These are phyloP conservation scores for Orbicella faveolata DNA, from an alignment of 64 coral and sea anemone species.

Conservation along the genomic window DNA sequence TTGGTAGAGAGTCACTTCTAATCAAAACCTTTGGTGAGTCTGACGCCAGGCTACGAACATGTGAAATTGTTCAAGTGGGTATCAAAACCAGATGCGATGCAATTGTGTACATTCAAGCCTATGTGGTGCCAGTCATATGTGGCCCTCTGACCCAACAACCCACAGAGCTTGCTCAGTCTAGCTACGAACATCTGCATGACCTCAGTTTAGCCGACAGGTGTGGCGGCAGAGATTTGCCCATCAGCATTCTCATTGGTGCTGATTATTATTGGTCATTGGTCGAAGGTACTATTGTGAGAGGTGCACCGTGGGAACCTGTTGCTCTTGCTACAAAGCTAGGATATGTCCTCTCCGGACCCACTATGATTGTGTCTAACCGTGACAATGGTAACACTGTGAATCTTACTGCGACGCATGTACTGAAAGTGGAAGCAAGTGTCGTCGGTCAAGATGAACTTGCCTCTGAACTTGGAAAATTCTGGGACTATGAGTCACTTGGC, in stretches of 20 bases:
- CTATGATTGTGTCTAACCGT: not conserved
- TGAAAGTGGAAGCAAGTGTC: slow-evolving; percentile 19
- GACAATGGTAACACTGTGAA: slow-evolving; percentile 31
- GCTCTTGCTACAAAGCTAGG: slow-evolving; percentile 44
- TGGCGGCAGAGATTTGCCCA: not conserved
- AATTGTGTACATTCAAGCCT: slow-evolving; percentile 23
- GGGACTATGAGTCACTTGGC: slow-evolving; percentile 47
- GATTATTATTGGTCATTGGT: slow-evolving; percentile 59
- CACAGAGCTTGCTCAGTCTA: slow-evolving; percentile 15
- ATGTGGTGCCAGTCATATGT: slow-evolving; percentile 59
- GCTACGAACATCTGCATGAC: slow-evolving; percentile 18
- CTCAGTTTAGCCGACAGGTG: slow-evolving; percentile 15
- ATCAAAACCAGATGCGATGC: slow-evolving; percentile 28
- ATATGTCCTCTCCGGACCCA: slow-evolving; percentile 34
- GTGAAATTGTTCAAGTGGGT: slow-evolving; percentile 46
- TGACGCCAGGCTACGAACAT: slow-evolving; percentile 30
- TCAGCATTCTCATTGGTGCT: slow-evolving; percentile 48
- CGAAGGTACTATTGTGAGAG: slow-evolving; percentile 2
- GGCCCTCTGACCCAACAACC: slow-evolving; percentile 33
- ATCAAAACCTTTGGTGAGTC: slow-evolving; percentile 61
- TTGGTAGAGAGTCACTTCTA: slow-evolving; percentile 42
- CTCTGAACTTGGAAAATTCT: slow-evolving; percentile 34
- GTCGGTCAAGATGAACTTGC: not conserved
- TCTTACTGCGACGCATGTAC: slow-evolving; percentile 54
- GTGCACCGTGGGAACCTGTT: slow-evolving; percentile 40